Base-by-base conservation (phyloP, 2,888 invertebrate genomes). In the Muschampia plurimacula region DNA sequence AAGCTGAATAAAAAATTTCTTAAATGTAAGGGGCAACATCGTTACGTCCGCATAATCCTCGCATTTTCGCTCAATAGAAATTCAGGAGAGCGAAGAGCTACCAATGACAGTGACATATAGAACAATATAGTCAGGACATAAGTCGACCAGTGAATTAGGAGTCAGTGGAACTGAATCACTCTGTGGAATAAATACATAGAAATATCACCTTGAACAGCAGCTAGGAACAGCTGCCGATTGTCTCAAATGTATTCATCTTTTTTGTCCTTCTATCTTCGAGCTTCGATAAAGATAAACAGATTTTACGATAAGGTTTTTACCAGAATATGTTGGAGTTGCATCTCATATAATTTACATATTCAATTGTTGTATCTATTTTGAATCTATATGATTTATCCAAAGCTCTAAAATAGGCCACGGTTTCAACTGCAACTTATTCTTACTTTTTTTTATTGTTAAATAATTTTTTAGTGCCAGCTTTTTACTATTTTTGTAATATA, bases 371-470 rank as follows among this genome's bases (percentile, higher is more conserved):
- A 67, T 63, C 63, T 63, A 67, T 67, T 72, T 63, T 67, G 63
- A 72, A 67, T 68, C 36, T 63, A 7, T 72, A 63, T 67, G 67
- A 72, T 67, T 67, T 72, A 67, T 67, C 15, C 46, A 68, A 68
- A 68, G 60, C 72, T n/a, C 13, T 39, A 62, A 62, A 62, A 72
- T 60, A 36, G 72, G 67, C 62, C 67, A 72, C 67, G 72, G 62
- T 63, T 60, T 49, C 55, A 44, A 22, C 28, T 72, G 66, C 46
- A 46, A 46, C 15, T 65, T 49, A 60, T 64, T 7, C 4, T 6
- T 7, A 6, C 39, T n/a, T n/a, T n/a, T n/a, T n/a, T n/a, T n/a
- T n/a, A n/a, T n/a, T n/a, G n/a, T n/a, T n/a, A n/a, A n/a, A n/a
- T n/a, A n/a, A n/a, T n/a, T n/a, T n/a, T n/a, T n/a, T n/a, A n/a